A percentile compares a stretch with the other conserved stretches of the same genome.
phyloP scores from a whole-genome alignment of 2,888 invertebrate species.

The Agriopis aurantiaria region DNA sequence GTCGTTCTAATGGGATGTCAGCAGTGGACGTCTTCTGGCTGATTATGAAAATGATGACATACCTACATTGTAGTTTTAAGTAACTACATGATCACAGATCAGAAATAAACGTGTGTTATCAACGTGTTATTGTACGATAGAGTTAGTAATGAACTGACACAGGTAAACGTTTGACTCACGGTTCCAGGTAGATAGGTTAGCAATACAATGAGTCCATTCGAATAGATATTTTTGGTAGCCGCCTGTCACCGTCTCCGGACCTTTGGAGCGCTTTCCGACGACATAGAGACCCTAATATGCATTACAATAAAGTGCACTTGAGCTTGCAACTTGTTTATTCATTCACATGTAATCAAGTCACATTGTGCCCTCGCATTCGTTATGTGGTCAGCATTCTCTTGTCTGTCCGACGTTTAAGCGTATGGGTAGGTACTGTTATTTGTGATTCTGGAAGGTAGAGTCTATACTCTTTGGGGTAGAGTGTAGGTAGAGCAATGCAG shows the following conservation, averaged over 20 bases:
- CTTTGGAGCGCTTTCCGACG: slow-evolving; percentile 32
- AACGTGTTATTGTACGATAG: slow-evolving; percentile 4
- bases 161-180: slow-evolving; percentile 44
- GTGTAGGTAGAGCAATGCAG: background rate
- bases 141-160: slow-evolving; percentile 18
- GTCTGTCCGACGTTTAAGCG: slow-evolving; percentile 15
- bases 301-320: slow-evolving; percentile 65
- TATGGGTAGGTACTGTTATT: slow-evolving; percentile 26
- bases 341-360: slow-evolving; percentile 63
- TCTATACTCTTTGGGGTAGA: background rate
- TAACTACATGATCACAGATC: background rate
- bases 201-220: slow-evolving; percentile 38
- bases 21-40: too few species aligned
- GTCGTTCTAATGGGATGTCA: too few species aligned
- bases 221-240: slow-evolving; percentile 49
- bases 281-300: slow-evolving; percentile 51
- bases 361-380: slow-evolving; percentile 53
- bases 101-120: slow-evolving; percentile 23
- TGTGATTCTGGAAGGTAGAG: slow-evolving; percentile 9
- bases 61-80: background rate
- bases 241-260: slow-evolving; percentile 39
- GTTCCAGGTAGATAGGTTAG: slow-evolving; percentile 45
- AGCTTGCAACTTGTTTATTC: slow-evolving; percentile 60
- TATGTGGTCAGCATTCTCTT: slow-evolving; percentile 38
- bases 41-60: too few species aligned